Evolutionary conservation across 2,888 invertebrate species (phyloP), one percentile per base, ranked within the genome.

Genomic region (Cremastinae sp.): DNA sequence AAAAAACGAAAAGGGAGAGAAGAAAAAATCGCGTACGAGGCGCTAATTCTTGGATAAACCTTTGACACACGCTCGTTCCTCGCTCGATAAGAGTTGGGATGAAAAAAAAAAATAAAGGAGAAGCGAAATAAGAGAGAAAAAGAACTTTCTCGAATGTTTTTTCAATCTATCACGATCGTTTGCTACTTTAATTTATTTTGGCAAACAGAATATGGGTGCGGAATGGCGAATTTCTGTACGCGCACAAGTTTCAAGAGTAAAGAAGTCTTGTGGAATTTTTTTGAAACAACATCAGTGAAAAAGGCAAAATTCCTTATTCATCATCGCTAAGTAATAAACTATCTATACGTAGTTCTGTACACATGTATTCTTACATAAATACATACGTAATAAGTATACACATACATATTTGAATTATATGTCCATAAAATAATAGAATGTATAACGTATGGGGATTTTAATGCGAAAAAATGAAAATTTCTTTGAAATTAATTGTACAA

Each of bases 31-130:
- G 49, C 73, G 36, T 56, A 77, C 69, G 54, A 77, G 73, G 73
- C 70, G 76, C 65, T 77, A 77, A 77, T 77, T 74, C 61, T 65
- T 77, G 54, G 69, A 77, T 74, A 77, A 77, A 77, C 76, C 59
- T 38, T 61, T 53, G 70, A 54, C 61, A 62, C 70, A 62, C 70
- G 62, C 59, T 53, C 65, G 65, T 12, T 34, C 51, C n/a, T 38
- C 49, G 14, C 36, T 12, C 41, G 56, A 14, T 18, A 45, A 49
- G 38, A 62, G 28, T 28, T 5, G 28, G 28, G 28, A 28, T 28
- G 28, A 28, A 28, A 28, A 28, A 28, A 28, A 3, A 28, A 28
- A 28, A 5, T 3, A 28, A 5, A 28, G 5, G 28, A 2, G 28
- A 28, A 28, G 5, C n/a, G n/a, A n/a, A n/a, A n/a, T n/a, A 66